Evolutionary conservation across 1,140 invertebrate genomes (phyloP).

Genomic region (Geopemphigus sp.): DNA sequence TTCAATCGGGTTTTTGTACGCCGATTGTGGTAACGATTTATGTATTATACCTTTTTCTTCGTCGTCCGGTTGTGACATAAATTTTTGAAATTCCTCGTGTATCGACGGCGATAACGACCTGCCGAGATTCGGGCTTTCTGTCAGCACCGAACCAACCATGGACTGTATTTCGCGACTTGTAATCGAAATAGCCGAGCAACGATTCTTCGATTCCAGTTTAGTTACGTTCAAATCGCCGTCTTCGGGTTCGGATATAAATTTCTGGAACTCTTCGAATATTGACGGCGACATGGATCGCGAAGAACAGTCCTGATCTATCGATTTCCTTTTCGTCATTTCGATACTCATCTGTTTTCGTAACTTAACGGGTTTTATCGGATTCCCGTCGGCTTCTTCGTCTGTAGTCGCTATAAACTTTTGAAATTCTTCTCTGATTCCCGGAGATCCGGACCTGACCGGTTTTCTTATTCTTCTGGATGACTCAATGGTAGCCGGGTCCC

Average conservation of each 20-base stretch:
- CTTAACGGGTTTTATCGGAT: constrained; percentile 20
- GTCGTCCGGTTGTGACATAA: constrained; percentile 51
- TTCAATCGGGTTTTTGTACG: constrained; percentile 31
- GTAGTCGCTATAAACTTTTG: constrained; percentile 50
- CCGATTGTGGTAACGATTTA: constrained; percentile 16
- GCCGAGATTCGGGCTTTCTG: constrained; percentile 33
- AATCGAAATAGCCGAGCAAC: constrained; percentile 39
- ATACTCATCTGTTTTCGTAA: constrained; percentile 44
- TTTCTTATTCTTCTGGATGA: constrained; percentile 34
- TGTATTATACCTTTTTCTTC: constrained; percentile 38
- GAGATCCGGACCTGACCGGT: constrained; percentile 30
- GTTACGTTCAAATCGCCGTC: constrained; percentile 38
- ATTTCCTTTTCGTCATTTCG: constrained; percentile 35
- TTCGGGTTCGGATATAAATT: constrained; percentile 51
- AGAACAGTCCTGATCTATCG: constrained; percentile 45
- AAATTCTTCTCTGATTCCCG: constrained; percentile 48
- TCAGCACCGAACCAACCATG: constrained; percentile 1
- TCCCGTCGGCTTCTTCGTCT: constrained; percentile 47
- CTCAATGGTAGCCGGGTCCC: constrained; percentile 41
- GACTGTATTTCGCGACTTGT: constrained; percentile 40
- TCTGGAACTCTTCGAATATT: constrained; percentile 50
- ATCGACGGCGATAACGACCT: constrained; percentile 44
- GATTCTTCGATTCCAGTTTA: constrained; percentile 49
- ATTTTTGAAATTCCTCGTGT: constrained; percentile 50
- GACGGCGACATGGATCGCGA: constrained; percentile 42